Base-by-base conservation (phyloP, 1,140 invertebrate species). In the Latrodectus geometricus region DNA sequence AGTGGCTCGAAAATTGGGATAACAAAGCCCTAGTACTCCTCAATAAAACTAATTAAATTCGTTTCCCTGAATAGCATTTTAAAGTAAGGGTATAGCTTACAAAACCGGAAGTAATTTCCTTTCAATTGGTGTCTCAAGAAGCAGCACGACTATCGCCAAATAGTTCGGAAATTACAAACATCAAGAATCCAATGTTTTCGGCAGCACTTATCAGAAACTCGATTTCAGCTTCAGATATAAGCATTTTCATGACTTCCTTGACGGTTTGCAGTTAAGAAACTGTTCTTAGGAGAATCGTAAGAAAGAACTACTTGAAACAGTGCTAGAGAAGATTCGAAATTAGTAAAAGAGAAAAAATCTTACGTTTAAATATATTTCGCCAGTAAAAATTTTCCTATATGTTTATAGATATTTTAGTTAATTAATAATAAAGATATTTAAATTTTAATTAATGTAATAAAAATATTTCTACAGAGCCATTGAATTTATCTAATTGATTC, bases 191-290 rank as follows among this genome's bases (percentile, higher is more conserved):
- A n/a, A 75, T 54, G 20, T 75, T 75, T 56, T 75, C 73, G 2
- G 52, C 17, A 0, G 73, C 73, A 75, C 73, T 56, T 52, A 75
- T 75, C 12, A 75, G 21, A 8, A 75, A 75, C n/a, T 75, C 73
- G 9, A 75, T 23, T 56, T 75, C 73, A 17, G 73, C 49, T 54
- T 75, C 73, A 20, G 73, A 75, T 9, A 75, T 75, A 15, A 75
- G 17, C 70, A 73, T 73, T 73, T 73, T 73, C 12, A 48, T 21
- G 21, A 14, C n/a, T 49, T 70, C 11, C 3, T 17, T 70, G 15
- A 11, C 68, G 12, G 11, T 11, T 14, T 23, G 11, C 15, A 70
- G 3, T 21, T 35, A 35, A 35, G 68, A 21, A 21, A 3, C 15
- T 48, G 15, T 11, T 73, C 5, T 49, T 35, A 1, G 5, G 9